Evolutionary conservation across 2,797 vertebrate species (phyloP).

Genomic region (Numenius phaeopus): DNA sequence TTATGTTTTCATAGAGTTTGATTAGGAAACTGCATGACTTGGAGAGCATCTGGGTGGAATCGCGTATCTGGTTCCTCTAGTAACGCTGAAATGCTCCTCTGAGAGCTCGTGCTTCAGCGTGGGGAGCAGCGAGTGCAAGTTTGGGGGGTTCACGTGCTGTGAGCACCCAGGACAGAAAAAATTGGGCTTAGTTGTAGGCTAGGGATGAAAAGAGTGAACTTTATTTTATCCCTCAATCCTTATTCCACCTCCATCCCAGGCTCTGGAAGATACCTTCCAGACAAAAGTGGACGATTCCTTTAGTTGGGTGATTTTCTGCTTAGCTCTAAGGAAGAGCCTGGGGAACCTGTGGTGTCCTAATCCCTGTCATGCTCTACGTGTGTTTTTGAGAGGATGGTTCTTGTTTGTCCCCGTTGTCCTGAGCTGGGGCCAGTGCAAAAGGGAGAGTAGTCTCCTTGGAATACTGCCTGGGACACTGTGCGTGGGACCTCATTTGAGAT

Average conservation of each 20-base stretch:
- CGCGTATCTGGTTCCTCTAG: rapidly evolving
- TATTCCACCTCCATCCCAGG: not conserved
- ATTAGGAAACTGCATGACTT: not conserved
- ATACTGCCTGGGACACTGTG: not conserved
- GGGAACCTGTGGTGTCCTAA: not conserved
- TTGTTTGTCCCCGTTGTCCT: not conserved
- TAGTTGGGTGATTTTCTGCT: not conserved
- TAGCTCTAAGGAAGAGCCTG: not conserved
- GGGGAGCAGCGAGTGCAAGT: rapidly evolving
- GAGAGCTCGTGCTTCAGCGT: not conserved
- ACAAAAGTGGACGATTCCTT: not conserved
- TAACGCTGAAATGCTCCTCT: not conserved
- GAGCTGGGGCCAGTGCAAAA: not conserved
- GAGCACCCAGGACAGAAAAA: not conserved
- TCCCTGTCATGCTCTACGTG: not conserved
- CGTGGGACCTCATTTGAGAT: not conserved
- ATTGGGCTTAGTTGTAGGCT: not conserved
- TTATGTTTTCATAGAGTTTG: not conserved
- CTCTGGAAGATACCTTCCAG: not conserved
- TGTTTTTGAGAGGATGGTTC: not conserved
- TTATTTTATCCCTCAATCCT: not conserved
- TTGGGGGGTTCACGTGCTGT: not conserved
- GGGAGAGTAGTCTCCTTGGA: not conserved
- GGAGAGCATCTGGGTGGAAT: not conserved
- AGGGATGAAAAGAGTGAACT: not conserved